phyloP scores from a whole-genome alignment of 2,113 vertebrate genomes.

The Mustelus asterias region DNA sequence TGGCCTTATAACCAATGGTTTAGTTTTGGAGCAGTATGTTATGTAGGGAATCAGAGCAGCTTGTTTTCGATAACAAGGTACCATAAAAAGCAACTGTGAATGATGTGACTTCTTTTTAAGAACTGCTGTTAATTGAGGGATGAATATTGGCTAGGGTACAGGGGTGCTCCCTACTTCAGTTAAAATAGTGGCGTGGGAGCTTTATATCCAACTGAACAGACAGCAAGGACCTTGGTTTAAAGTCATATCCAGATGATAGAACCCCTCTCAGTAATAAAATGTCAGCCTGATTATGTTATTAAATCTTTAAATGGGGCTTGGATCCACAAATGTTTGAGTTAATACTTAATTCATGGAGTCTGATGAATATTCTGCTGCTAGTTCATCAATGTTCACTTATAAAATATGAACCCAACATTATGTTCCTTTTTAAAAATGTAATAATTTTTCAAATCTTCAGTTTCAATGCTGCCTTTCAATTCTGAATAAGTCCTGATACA shows the following conservation, averaged over 20 bases:
- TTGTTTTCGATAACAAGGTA: not conserved
- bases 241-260: too few species aligned
- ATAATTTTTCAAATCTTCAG: not conserved
- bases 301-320: too few species aligned
- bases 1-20: not conserved
- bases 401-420: not conserved
- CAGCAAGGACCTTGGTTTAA: too few species aligned
- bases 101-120: not conserved
- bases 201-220: too few species aligned
- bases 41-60: not conserved
- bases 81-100: not conserved
- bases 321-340: too few species aligned
- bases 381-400: not conserved
- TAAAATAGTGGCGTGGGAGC: too few species aligned
- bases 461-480: not conserved
- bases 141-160: not conserved
- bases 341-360: too few species aligned
- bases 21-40: not conserved
- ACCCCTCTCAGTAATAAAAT: too few species aligned
- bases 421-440: too few species aligned
- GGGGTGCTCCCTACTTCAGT: not conserved
- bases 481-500: not conserved
- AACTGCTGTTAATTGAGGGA: not conserved
- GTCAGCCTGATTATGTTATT: too few species aligned
- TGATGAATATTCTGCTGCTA: too few species aligned